Evolutionary conservation across 1,140 invertebrate genomes (phyloP), one percentile per base, ranked within the genome.

Genomic region (Heliconius himera): DNA sequence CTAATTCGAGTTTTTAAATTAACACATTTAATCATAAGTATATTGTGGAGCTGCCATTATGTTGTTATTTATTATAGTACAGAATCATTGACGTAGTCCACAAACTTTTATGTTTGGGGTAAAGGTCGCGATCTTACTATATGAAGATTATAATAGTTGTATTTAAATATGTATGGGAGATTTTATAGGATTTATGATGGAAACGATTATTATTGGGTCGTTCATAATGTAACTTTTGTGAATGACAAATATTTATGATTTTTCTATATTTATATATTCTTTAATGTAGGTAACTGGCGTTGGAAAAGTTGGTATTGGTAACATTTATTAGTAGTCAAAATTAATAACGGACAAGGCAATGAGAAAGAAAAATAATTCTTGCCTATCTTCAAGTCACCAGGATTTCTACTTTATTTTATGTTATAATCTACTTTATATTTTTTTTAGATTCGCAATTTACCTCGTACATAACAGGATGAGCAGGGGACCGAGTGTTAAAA

Each of bases 21-120:
- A 60, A 78, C 71, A 78, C 76, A 73, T 78, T 78, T 60, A 29
- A 38, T 72, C 70, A 72, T 77, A 72, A 36, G 51, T 56, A 36
- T 66, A 41, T 71, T 46, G 20, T 26, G 20, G 11, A 71, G 33
- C 72, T 51, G 16, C 20, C n/a, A 77, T 77, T 71, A 54, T 77
- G 56, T 49, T 54, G 8, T 54, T 77, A 77, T 70, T 73, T 77
- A 54, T 54, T 72, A 41, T 29, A 26, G 26, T 66, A 66, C 29
- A 66, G 11, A 29, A 66, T 66, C 13, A 66, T 29, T 66, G 60
- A 66, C 60, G 60, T 66, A 26, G 13, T 66, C 26, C 26, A 26
- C 60, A 66, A 29, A 66, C 22, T 66, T 29, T 66, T 26, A 66
- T 26, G 22, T 22, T 13, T 66, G 8, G 13, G 22, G 11, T 66